Percentiles rank a stretch among this genome's conserved stretches.
phyloP scores from a whole-genome alignment of 2,113 vertebrate species.

The Corythaixoides concolor region DNA sequence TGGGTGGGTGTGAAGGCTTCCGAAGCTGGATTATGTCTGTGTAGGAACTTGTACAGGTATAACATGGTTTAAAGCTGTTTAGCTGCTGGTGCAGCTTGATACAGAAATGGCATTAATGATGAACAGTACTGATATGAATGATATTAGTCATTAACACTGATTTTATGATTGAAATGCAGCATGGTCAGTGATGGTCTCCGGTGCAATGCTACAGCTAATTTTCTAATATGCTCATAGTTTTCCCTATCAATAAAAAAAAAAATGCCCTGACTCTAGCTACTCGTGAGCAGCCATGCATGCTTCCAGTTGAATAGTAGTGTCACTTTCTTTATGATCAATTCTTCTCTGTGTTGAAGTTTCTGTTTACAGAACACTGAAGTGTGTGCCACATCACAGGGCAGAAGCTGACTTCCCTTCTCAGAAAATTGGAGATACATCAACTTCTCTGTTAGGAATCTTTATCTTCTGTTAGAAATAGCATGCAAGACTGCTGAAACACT shows the following conservation, averaged over 20 bases:
- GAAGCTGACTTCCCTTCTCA: background rate
- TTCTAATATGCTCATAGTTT: background rate
- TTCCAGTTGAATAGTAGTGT: background rate
- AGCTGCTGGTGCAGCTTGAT: background rate
- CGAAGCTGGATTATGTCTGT: background rate
- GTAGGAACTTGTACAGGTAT: background rate
- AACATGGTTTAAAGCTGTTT: background rate
- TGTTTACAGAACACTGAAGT: background rate
- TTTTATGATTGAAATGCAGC: background rate
- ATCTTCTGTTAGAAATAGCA: constrained; percentile 21
- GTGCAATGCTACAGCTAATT: background rate
- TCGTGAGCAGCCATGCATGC: background rate
- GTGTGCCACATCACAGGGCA: background rate
- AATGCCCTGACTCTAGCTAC: background rate
- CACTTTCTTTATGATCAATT: background rate
- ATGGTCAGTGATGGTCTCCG: background rate
- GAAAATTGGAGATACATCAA: background rate
- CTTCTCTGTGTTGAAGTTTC: background rate
- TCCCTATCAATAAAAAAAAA: background rate
- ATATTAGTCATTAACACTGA: background rate
- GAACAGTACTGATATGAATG: background rate
- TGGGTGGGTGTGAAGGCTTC: background rate
- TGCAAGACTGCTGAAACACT: background rate
- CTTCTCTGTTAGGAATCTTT: constrained; percentile 2
- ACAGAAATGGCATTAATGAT: background rate